Percentiles rank a stretch among this genome's conserved stretches.
phyloP scores from a whole-genome alignment of 2,113 vertebrate species.

The Nothocercus nigrocapillus region DNA sequence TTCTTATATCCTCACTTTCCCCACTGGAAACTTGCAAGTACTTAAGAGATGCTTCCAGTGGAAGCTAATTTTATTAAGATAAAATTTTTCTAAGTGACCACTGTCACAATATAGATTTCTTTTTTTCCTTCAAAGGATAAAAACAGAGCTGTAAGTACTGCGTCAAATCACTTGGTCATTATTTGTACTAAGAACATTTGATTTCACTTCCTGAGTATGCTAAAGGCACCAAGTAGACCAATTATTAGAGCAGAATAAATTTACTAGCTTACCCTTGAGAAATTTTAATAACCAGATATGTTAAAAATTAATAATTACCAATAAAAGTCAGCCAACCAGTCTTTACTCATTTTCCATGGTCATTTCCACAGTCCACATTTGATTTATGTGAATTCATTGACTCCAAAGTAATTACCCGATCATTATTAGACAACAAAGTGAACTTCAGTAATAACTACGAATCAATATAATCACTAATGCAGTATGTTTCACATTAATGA shows the following conservation, averaged over 20 bases:
- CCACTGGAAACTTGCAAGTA: background rate
- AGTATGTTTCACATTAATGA: background rate
- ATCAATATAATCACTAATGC: constrained; percentile 3
- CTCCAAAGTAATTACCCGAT: constrained; percentile 10
- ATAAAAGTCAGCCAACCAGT: background rate
- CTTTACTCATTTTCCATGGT: background rate
- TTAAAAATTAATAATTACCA: constrained; percentile 53
- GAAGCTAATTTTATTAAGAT: background rate
- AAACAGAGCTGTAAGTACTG: background rate
- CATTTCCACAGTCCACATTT: constrained; percentile 25
- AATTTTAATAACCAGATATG: background rate
- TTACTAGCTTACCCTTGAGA: background rate
- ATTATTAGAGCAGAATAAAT: background rate
- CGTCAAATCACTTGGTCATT: background rate
- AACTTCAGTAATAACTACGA: constrained; percentile 15
- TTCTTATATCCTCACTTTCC: background rate
- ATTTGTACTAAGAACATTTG: background rate
- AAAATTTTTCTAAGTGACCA: background rate
- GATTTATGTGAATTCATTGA: constrained; percentile 31
- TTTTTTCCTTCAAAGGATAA: background rate
- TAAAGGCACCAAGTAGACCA: background rate
- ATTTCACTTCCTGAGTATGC: background rate
- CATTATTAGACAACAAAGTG: constrained; percentile 31
- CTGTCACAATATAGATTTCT: background rate
- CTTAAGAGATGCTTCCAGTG: background rate